Evolutionary conservation across 2,797 vertebrate species (phyloP), one percentile per base, ranked within the genome.

Genomic region (Spatula versicolor): DNA sequence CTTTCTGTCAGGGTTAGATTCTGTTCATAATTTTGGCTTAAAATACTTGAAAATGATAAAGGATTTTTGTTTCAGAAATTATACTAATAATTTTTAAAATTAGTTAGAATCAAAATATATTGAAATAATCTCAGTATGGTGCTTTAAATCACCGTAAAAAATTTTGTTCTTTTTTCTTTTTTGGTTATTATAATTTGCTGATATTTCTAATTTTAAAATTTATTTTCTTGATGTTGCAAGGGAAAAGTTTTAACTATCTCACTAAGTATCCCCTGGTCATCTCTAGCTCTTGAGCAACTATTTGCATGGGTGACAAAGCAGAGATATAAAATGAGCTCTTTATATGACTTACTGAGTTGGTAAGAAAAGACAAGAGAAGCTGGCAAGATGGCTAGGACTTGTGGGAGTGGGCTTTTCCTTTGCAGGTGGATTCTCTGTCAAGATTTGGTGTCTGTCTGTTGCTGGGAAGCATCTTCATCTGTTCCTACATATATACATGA

Each of bases 391-490:
- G 39, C 66, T 62, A 74, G 62, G 30, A 64, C 86, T 80, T 86
- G 60, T 50, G 41, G 62, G n/a, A 85, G 54, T 8, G 26, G 50
- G 30, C 54, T 90, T 64, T 86, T 91, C 18, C 66, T 93, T 92
- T 94, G 83, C 82, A 86, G 66, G n/a, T 43, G 21, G 9, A 52
- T 89, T 91, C 82, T 93, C 41, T 87, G 25, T 74, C 71, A 76
- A 80, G 56, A 55, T 83, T 74, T 86, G 41, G 3, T 88, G 52
- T 88, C 28, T 39, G 33, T 79, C 60, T 73, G 50, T 85, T 84
- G 35, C 54, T 90, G 31, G 28, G 43, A 67, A 67, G 55, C 46
- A 46, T 72, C 54, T 88, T 96, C 37, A 35, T 88, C 62, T 88
- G 37, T 77, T 94, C 50, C 56, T 80, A 55, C 31, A 33, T 52